phyloP scores from a whole-genome alignment of 2,797 vertebrate species.

The Notoglanidium macrostoma region DNA sequence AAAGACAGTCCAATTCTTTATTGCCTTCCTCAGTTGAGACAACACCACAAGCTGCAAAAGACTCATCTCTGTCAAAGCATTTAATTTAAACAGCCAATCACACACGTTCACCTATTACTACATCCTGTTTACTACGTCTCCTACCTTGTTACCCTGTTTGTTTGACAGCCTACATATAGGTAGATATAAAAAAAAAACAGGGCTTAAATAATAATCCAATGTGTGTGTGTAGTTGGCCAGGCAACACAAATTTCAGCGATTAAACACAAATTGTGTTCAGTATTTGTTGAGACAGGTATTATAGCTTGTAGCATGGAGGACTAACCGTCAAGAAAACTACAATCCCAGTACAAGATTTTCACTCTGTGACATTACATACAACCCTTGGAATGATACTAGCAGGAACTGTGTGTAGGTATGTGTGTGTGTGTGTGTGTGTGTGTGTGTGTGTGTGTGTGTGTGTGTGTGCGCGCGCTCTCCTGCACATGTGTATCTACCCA shows the following conservation, averaged over 20 bases:
- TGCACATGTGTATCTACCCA: slow-evolving; percentile 38
- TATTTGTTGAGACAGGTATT: neutral
- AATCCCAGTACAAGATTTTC: neutral
- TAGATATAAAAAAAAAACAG: neutral
- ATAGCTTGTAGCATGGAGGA: neutral
- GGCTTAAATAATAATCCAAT: neutral
- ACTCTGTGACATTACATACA: slow-evolving; percentile 8
- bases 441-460: slow-evolving; percentile 18
- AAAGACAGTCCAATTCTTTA: neutral
- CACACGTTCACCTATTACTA: neutral
- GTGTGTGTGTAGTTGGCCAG: neutral
- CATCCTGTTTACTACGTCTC: neutral
- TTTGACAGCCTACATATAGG: neutral
- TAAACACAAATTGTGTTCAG: neutral
- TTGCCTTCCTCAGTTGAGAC: neutral
- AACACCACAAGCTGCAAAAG: neutral
- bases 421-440: slow-evolving; percentile 36
- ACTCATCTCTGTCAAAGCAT: neutral
- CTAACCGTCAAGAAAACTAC: neutral
- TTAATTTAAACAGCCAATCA: neutral
- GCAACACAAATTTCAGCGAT: neutral
- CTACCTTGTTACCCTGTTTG: neutral
- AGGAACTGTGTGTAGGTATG: slow-evolving; percentile 21
- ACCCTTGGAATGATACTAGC: slow-evolving; percentile 18
- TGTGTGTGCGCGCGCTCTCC: slow-evolving; percentile 37